These are phyloP conservation scores for Epizoanthus fatuus DNA, from an alignment of 92 coral and sea anemone genomes.

Conservation along the genomic window DNA sequence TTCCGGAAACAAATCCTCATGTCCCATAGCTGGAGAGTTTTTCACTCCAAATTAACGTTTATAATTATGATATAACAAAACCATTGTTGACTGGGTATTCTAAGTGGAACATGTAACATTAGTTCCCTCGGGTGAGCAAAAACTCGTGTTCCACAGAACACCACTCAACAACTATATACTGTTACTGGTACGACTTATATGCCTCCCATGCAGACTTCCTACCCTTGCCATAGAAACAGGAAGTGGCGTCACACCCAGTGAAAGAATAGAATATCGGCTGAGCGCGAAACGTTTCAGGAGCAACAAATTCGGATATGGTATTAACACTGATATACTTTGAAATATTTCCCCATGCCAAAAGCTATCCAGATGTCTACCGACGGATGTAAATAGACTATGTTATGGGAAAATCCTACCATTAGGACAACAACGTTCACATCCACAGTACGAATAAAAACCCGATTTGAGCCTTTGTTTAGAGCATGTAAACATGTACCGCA, in stretches of 20 bases:
- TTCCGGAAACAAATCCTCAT: no score
- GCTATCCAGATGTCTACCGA: conserved; percentile 30
- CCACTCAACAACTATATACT: no score
- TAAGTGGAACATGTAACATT: no score
- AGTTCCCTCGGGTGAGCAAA: no score
- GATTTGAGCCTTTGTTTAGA: conserved; percentile 17
- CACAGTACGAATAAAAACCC: conserved; percentile 34
- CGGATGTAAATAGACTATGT: background rate
- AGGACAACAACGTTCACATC: conserved; percentile 44
- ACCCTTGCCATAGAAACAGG: conserved; percentile 47
- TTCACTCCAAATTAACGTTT: no score
- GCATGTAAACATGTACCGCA: conserved; percentile 60
- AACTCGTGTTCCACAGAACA: no score
- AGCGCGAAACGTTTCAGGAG: conserved; percentile 32
- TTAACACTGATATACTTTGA: background rate
- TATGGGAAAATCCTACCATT: conserved; percentile 9
- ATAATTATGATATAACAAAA: no score
- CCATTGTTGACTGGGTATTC: no score
- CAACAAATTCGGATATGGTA: conserved; percentile 6
- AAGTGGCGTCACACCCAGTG: conserved; percentile 41
- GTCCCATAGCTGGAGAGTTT: no score
- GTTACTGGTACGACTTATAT: background rate
- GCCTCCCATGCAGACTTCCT: conserved; percentile 44
- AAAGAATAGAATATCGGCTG: conserved; percentile 30
- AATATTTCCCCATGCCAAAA: conserved; percentile 49